Percentiles rank a stretch among this genome's conserved stretches.
These are phyloP conservation scores for Drosophila birchii DNA, from an alignment of 2,888 invertebrate genomes.

Conservation along the genomic window DNA sequence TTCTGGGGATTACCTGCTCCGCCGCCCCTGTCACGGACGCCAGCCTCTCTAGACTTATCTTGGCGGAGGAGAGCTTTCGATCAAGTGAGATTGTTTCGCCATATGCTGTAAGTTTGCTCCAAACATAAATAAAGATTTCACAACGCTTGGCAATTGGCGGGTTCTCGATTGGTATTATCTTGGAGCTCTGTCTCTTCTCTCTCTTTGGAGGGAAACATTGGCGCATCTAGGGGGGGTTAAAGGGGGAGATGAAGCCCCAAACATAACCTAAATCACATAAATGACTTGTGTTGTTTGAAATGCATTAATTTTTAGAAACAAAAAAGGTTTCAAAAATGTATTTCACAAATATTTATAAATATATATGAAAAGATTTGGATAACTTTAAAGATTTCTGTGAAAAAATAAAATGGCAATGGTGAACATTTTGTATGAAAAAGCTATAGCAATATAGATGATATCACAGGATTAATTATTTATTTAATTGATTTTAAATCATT, in stretches of 20 bases:
- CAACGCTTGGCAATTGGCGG: conserved; percentile 55
- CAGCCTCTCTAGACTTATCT: conserved; percentile 5
- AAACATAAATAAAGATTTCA: conserved; percentile 58
- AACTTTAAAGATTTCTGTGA: too few species aligned
- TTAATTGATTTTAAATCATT: too few species aligned
- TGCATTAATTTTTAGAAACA: too few species aligned
- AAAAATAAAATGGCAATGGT: too few species aligned
- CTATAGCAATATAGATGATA: too few species aligned
- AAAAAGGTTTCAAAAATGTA: too few species aligned
- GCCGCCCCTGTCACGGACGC: not conserved
- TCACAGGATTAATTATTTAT: too few species aligned
- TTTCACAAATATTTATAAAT: too few species aligned
- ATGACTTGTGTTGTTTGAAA: not conserved
- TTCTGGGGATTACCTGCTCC: conserved; percentile 1
- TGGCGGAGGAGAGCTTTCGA: conserved; percentile 5
- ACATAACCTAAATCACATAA: not conserved
- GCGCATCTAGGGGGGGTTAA: not conserved
- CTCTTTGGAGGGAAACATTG: not conserved
- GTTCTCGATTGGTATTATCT: conserved; percentile 32
- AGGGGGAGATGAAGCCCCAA: not conserved
- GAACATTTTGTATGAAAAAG: too few species aligned
- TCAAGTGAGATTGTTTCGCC: conserved; percentile 21
- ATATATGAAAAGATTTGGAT: too few species aligned
- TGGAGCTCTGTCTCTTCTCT: conserved; percentile 10
- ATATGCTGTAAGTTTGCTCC: conserved; percentile 37